Percentiles rank a stretch among this genome's conserved stretches.
Conservation (phyloP, 2,888 invertebrate species). For the Sipha maydis region DNA sequence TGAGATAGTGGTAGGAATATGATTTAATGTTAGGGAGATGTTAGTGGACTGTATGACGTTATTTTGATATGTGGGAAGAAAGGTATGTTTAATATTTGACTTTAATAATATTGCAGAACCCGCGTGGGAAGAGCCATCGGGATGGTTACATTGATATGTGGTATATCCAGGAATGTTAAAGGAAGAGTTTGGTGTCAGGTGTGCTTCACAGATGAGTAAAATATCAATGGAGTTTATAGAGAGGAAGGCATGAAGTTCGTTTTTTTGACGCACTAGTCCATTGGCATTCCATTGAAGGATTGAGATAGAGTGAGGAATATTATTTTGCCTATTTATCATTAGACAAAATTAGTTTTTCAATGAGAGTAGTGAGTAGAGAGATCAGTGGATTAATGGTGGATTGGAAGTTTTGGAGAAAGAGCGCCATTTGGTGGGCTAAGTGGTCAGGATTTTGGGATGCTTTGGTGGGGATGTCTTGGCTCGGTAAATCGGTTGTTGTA, state of each 20-base stretch:
- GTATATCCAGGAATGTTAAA: not conserved
- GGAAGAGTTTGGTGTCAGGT: not conserved
- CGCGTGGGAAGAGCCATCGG: too few relatives aligned
- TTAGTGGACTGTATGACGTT: not conserved
- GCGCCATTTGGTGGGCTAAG: not conserved
- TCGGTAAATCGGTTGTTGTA: too few relatives aligned
- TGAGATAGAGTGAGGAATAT: constrained; percentile 12
- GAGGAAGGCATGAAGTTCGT: constrained; percentile 5
- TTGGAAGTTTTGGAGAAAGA: not conserved
- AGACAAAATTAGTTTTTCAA: constrained; percentile 1
- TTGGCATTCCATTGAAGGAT: not conserved
- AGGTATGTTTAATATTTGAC: too few relatives aligned
- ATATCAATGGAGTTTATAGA: not conserved
- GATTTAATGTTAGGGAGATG: not conserved
- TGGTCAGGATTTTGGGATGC: not conserved
- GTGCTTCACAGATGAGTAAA: not conserved
- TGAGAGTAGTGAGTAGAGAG: not conserved
- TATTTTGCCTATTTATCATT: not conserved
- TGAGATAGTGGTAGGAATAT: not conserved
- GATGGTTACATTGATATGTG: too few relatives aligned
- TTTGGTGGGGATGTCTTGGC: too few relatives aligned
- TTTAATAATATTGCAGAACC: too few relatives aligned
- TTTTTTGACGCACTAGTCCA: not conserved
- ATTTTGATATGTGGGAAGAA: not conserved
- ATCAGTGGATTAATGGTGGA: not conserved